Evolutionary conservation across 2,113 vertebrate genomes (phyloP).

Genomic region (Microtus oregoni): DNA sequence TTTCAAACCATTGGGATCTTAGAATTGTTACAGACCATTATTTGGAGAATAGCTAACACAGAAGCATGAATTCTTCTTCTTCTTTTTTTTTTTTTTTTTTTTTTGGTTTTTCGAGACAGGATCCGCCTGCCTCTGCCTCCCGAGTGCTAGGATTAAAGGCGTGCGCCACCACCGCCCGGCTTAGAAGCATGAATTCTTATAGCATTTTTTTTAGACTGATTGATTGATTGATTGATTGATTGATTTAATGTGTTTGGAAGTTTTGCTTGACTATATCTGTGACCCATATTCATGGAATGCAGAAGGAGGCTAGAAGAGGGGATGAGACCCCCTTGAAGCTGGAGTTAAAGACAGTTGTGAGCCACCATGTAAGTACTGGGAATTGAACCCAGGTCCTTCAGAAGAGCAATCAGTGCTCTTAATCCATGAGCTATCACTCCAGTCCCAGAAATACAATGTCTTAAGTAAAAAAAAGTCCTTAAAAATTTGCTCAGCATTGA

Average conservation of each 20-base stretch:
- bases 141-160: too few species aligned
- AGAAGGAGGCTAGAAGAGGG: neutral
- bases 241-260: neutral
- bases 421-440: neutral
- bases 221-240: neutral
- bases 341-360: neutral
- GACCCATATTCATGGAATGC: neutral
- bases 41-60: neutral
- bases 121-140: too few species aligned
- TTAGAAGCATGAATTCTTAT: neutral
- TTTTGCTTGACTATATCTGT: neutral
- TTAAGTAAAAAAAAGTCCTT: neutral
- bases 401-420: neutral
- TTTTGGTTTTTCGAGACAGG: too few species aligned
- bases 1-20: constrained; percentile 8
- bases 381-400: neutral
- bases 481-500: neutral
- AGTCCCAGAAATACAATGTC: neutral
- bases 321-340: neutral
- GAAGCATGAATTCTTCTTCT: neutral
- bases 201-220: neutral
- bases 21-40: neutral
- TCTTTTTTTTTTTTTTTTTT: too few species aligned
- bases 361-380: neutral
- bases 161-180: too few species aligned